A percentile compares a stretch with the other conserved stretches of the same genome.
Evolutionary conservation across 2,888 invertebrate species (phyloP).

Genomic region (Tenthredo scrophulariae): DNA sequence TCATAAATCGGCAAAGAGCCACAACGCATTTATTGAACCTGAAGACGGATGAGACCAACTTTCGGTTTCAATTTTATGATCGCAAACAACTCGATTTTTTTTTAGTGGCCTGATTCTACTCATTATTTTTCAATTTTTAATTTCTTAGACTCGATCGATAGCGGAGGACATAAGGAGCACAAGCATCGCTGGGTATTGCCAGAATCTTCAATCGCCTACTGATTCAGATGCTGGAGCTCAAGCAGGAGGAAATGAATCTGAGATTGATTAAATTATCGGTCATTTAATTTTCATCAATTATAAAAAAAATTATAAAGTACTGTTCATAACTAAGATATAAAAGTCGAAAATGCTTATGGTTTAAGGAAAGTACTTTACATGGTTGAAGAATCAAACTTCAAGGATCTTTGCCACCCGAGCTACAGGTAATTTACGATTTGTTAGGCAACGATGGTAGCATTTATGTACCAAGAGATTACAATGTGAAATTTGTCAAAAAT

Average conservation of each 20-base stretch:
- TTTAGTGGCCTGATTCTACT: not conserved
- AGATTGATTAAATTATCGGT: not conserved
- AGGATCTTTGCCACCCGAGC: not conserved
- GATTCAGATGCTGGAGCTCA: no score
- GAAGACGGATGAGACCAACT: not conserved
- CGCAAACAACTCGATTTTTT: not conserved
- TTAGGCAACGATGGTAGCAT: not conserved
- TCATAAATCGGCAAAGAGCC: no score
- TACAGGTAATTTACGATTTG: not conserved
- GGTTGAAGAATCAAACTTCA: no score
- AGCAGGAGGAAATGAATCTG: not conserved
- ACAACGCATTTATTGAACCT: not conserved
- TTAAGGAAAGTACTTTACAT: not conserved
- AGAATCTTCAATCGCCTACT: not conserved
- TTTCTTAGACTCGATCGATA: not conserved
- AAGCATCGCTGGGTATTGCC: not conserved
- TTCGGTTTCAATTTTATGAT: not conserved
- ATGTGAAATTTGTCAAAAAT: not conserved
- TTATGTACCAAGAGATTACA: not conserved
- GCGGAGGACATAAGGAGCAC: not conserved
- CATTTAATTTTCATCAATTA: not conserved
- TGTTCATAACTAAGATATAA: not conserved
- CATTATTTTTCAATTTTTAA: not conserved
- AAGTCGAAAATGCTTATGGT: not conserved
- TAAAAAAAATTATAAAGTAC: not conserved